Base-by-base conservation (phyloP, 2,888 invertebrate genomes). In the Fragum whitleyi region DNA sequence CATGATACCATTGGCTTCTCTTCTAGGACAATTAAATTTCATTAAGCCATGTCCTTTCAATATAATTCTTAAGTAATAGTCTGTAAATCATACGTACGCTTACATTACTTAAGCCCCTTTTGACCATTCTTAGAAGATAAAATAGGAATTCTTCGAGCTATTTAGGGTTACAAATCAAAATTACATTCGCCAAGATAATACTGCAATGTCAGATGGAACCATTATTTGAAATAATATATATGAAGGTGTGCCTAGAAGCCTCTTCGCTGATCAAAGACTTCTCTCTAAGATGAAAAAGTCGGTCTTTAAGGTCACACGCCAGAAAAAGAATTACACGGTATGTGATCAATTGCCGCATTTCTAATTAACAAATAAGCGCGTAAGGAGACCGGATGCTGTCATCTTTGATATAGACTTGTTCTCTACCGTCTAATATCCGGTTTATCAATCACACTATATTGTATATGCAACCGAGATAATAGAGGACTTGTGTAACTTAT, bases 301-400 rank as follows among this genome's bases (percentile, higher is more conserved):
- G 16, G 32, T 6, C 32, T 36, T 36, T 36, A 6, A 3, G 32
- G 32, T n/a, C n/a, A 47, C 47, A 47, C 47, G n/a, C n/a, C 47
- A 47, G 47, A 47, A 47, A 47, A 47, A 47, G n/a, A 47, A 47
- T 47, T 47, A 47, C 47, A 47, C 47, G 47, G 47, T 47, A 47
- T 47, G 47, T 47, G 47, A 47, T 47, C 47, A 47, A 47, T 47
- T 47, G 47, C 47, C 47, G 14, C 14, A 16, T 47, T 47, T 19
- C 47, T 47, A 47, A 47, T 47, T 47, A n/a, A 47, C 47, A 47
- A 47, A 47, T 47, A 47, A 47, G 47, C 47, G 47, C 47, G 16
- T 19, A 47, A 47, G 47, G 47, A 47, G 47, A 14, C 47, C 47
- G 47, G 47, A 47, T 9, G 47, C n/a, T 47, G 47, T 16, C 47